These are phyloP conservation scores for Hyposoter dolosus DNA, from an alignment of 2,888 invertebrate genomes.

Conservation along the genomic window DNA sequence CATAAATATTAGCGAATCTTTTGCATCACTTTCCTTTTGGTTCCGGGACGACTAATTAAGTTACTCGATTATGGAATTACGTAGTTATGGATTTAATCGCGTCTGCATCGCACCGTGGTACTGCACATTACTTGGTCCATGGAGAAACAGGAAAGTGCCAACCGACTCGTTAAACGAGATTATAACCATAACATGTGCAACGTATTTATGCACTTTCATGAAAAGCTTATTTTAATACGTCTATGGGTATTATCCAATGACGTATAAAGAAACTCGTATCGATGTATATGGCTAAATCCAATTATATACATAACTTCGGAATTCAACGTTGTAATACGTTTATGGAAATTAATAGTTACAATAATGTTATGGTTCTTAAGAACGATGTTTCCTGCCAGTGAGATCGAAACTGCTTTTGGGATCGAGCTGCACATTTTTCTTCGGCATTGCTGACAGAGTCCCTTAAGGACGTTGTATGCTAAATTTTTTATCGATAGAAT, in stretches of 20 bases:
- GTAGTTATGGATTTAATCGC: conserved; percentile 73
- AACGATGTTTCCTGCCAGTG: neutral
- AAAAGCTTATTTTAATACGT: conserved; percentile 2
- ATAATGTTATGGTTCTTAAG: no score
- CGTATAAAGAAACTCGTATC: neutral
- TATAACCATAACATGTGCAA: conserved; percentile 43
- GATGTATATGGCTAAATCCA: neutral
- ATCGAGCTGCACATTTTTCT: no score
- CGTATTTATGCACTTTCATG: conserved; percentile 31
- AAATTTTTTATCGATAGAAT: no score
- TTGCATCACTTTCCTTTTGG: conserved; percentile 21
- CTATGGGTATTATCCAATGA: neutral
- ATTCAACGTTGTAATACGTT: neutral
- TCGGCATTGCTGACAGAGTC: no score
- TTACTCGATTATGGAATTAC: conserved; percentile 70
- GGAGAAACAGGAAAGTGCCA: conserved; percentile 34
- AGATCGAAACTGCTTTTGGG: neutral
- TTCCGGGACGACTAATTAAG: conserved; percentile 71
- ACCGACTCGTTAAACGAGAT: conserved; percentile 56
- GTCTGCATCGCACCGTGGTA: conserved; percentile 6
- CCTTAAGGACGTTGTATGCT: no score
- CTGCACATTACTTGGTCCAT: neutral
- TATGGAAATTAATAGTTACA: no score
- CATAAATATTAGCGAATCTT: neutral
- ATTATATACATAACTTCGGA: neutral